These are phyloP conservation scores for Hedychridium roseum DNA, from an alignment of 2,888 invertebrate species.

Conservation along the genomic window DNA sequence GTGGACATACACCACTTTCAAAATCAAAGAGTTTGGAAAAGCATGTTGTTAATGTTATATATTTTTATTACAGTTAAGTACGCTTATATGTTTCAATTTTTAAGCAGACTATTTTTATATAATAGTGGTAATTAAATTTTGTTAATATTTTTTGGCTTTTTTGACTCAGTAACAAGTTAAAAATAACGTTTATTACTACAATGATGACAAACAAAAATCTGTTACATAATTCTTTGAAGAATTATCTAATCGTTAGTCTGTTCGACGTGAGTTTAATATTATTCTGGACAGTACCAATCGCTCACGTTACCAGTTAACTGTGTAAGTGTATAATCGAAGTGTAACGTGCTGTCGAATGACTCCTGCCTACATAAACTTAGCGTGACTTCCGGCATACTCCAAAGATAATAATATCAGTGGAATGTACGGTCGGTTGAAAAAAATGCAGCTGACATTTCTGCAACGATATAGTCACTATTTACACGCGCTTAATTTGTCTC, in stretches of 20 bases:
- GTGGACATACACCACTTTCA: not conserved
- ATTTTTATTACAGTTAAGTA: not conserved
- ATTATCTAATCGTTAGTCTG: too few species aligned
- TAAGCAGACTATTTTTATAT: not conserved
- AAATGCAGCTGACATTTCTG: slow-evolving; percentile 23
- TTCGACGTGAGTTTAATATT: too few species aligned
- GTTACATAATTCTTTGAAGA: not conserved
- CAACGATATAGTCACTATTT: slow-evolving; percentile 10
- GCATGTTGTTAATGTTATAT: not conserved
- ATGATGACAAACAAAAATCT: not conserved
- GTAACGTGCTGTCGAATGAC: slow-evolving; percentile 8
- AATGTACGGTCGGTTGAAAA: slow-evolving; percentile 27
- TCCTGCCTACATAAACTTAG: slow-evolving; percentile 24
- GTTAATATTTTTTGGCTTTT: too few species aligned
- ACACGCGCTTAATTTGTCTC: slow-evolving; percentile 8
- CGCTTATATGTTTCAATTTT: not conserved
- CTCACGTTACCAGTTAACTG: too few species aligned
- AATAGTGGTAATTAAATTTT: too few species aligned
- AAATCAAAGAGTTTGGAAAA: not conserved
- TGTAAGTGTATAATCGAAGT: too few species aligned
- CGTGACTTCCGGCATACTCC: slow-evolving; percentile 34
- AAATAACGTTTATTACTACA: not conserved
- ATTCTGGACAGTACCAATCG: too few species aligned
- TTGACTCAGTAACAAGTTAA: not conserved
- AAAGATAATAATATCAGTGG: slow-evolving; percentile 39